Evolutionary conservation across 2,888 invertebrate species (phyloP).

Genomic region (Julus scandinavius): DNA sequence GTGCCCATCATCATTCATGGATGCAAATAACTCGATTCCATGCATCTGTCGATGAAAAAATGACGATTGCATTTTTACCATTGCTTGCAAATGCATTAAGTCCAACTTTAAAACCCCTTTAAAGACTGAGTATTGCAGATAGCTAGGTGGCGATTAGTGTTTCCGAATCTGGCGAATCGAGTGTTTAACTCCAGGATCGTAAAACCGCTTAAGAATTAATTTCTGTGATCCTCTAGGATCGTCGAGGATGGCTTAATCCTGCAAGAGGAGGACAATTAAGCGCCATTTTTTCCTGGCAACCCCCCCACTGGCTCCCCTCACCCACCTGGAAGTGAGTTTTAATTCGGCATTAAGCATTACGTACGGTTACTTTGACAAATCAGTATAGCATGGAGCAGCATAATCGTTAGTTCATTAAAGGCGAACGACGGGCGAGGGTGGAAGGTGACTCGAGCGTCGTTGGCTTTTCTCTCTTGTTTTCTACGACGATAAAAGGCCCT

Average conservation of each 20-base stretch:
- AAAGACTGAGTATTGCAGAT: no score
- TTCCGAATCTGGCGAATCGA: no score
- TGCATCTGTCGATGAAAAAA: no score
- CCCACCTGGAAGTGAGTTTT: background rate
- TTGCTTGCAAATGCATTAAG: no score
- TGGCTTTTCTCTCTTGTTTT: background rate
- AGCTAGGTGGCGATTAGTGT: no score
- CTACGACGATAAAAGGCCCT: background rate
- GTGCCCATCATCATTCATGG: no score
- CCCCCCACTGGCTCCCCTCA: background rate
- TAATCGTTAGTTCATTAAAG: constrained; percentile 28
- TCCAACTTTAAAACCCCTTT: no score
- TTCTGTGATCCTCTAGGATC: no score
- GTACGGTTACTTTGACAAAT: constrained; percentile 22
- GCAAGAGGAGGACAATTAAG: background rate
- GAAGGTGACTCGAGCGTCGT: background rate
- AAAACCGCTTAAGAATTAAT: no score
- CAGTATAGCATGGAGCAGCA: background rate
- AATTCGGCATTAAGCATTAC: background rate
- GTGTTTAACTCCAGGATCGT: no score
- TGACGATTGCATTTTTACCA: no score
- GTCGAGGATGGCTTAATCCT: background rate
- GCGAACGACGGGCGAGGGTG: background rate
- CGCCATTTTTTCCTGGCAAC: background rate
- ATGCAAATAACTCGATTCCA: no score